Conservation (phyloP, 2,113 vertebrate genomes). For the Pterocles burchelli region DNA sequence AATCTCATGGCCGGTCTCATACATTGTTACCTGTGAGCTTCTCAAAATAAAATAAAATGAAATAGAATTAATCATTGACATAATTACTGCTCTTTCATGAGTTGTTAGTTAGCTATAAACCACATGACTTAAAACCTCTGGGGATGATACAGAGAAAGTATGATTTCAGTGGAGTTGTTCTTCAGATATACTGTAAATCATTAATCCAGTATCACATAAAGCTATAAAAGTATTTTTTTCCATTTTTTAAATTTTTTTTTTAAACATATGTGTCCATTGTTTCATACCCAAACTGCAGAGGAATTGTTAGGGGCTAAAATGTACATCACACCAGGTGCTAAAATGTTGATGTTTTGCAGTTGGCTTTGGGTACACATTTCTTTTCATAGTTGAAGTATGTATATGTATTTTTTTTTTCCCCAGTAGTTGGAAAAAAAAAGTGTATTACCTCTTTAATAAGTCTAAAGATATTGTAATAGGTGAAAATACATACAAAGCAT, state of each 20-base stretch:
- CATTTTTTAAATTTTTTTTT: not conserved
- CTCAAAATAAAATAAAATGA: not conserved
- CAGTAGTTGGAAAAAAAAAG: not conserved
- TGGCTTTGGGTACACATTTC: not conserved
- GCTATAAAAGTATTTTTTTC: not conserved
- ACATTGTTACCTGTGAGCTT: not conserved
- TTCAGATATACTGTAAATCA: not conserved
- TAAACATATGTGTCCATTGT: not conserved
- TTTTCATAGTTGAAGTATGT: not conserved
- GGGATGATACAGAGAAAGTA: not conserved
- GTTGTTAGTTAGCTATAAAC: not conserved
- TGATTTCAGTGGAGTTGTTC: not conserved
- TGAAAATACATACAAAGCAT: not conserved
- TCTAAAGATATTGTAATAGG: not conserved
- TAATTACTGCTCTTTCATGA: not conserved
- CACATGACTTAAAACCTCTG: not conserved
- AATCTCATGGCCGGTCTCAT: not conserved
- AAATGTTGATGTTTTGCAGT: not conserved
- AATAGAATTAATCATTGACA: not conserved
- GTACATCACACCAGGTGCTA: not conserved
- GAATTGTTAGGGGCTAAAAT: not conserved
- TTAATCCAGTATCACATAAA: not conserved
- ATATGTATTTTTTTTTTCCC: not conserved
- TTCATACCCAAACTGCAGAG: not conserved
- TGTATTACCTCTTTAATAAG: not conserved